phyloP scores from a whole-genome alignment of 2,888 invertebrate genomes.

The Adelognathus sp. region DNA sequence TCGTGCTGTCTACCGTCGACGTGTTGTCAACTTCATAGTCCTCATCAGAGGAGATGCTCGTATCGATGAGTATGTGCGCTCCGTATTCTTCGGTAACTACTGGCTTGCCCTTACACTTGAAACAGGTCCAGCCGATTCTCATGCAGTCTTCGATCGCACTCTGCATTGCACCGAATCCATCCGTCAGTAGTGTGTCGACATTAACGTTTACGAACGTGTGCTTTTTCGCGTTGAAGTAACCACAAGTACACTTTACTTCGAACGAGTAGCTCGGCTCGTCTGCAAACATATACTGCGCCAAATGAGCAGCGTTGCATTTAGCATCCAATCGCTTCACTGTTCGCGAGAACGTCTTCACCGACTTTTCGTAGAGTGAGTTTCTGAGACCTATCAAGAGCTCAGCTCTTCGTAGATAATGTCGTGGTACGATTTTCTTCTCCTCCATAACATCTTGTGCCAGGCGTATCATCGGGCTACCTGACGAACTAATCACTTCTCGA shows the following conservation, averaged over 20 bases:
- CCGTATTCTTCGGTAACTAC: not conserved
- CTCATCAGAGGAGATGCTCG: not conserved
- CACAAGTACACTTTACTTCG: not conserved
- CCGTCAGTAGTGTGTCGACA: not conserved
- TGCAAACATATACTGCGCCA: not conserved
- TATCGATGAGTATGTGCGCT: not conserved
- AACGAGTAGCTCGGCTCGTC: not conserved
- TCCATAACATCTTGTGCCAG: not conserved
- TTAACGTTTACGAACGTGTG: not conserved
- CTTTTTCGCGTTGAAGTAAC: not conserved
- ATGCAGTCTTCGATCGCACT: conserved; percentile 11
- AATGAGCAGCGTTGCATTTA: conserved; percentile 6
- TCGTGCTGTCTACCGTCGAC: not conserved
- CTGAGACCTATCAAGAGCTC: not conserved
- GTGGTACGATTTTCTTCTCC: not conserved
- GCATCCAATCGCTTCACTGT: not conserved
- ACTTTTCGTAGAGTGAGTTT: no score
- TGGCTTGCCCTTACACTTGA: not conserved
- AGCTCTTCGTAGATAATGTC: conserved; percentile 2
- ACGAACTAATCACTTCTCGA: not conserved
- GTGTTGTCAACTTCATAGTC: no score
- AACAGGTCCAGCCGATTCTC: not conserved
- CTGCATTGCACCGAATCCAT: not conserved
- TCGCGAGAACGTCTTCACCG: conserved; percentile 5
- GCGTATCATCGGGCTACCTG: not conserved